Percentiles rank a stretch among this genome's conserved stretches.
phyloP scores from a whole-genome alignment of 2,797 vertebrate species.

The Cossypha niveicapilla region DNA sequence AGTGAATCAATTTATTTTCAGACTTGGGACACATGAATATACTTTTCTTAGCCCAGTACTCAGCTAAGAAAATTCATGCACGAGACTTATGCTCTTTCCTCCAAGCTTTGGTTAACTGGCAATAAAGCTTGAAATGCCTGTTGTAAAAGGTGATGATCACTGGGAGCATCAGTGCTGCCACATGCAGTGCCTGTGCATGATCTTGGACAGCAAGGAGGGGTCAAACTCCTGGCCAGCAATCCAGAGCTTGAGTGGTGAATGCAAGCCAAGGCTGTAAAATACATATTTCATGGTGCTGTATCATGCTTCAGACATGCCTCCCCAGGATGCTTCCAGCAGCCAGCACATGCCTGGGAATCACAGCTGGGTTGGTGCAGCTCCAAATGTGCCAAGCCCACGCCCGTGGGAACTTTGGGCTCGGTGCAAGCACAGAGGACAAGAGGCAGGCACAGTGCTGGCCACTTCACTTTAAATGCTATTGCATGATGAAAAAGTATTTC shows the following conservation, averaged over 20 bases:
- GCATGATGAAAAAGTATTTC: not conserved
- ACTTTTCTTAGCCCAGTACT: not conserved
- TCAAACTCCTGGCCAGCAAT: not conserved
- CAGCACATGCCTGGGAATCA: not conserved
- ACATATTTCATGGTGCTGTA: not conserved
- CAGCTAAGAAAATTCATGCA: not conserved
- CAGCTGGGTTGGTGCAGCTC: not conserved
- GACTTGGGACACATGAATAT: not conserved
- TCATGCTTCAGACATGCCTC: not conserved
- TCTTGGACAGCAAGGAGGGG: not conserved
- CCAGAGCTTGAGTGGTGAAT: not conserved
- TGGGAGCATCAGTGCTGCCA: not conserved
- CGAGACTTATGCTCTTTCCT: not conserved
- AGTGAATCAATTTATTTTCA: not conserved
- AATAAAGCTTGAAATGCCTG: not conserved
- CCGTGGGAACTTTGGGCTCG: not conserved
- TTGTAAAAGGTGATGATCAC: not conserved
- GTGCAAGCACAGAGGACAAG: not conserved
- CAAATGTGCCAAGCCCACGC: accelerated
- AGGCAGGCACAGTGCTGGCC: not conserved
- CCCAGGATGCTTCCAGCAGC: not conserved
- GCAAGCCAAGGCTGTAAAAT: not conserved
- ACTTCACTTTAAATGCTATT: not conserved
- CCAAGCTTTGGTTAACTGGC: not conserved
- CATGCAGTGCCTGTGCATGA: not conserved